Base-by-base conservation (phyloP, 2,113 vertebrate genomes). In the Arothron firmamentum region DNA sequence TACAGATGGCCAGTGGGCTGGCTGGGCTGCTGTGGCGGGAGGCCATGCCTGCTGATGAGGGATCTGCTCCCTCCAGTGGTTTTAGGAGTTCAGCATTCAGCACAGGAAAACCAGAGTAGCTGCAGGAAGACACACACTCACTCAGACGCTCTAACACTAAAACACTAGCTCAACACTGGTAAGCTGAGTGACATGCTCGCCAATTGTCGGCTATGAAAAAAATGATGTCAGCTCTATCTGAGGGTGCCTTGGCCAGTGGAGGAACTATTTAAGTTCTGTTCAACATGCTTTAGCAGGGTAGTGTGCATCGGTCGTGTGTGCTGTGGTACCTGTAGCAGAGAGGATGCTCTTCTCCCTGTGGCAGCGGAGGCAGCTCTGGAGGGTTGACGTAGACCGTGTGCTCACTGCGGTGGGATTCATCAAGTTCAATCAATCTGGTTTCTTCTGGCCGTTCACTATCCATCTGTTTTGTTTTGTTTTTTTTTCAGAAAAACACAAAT, bases 341-440 rank as follows among this genome's bases (percentile, higher is more conserved):
- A 55, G 94, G 93, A 66, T 94, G 92, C 65, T 98, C 97, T 75
- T 97, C 94, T 62, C 94, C 96, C 41, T 92, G 91, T 10, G 94
- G 94, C 25, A 94, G 91, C 5, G 91, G 92, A 52, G 96, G 95
- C 61, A 98, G 94, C 81, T 99, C 97, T 0, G 96, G 96, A 2
- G 96, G 97, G 25, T 95, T 99, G 84, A 99, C 93, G 69, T 95
- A 98, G 63, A 99, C 97, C 0, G 97, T 99, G 79, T 99, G 97
- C 81, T 99, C 97, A 15, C 96, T 97, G 86, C 89, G 92, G 87
- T 97, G 93, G 12, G 96, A 97, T 59, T 98, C 95, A 76, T 99
- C 96, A 85, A 98, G 85, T 78, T 99, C 97, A 55, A 99, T 97
- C 41, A 99, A 92, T 47, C 92, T 90, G 5, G 89, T 88, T 63